Conservation (phyloP, 2,888 invertebrate species). For the Diaphora mendica region DNA sequence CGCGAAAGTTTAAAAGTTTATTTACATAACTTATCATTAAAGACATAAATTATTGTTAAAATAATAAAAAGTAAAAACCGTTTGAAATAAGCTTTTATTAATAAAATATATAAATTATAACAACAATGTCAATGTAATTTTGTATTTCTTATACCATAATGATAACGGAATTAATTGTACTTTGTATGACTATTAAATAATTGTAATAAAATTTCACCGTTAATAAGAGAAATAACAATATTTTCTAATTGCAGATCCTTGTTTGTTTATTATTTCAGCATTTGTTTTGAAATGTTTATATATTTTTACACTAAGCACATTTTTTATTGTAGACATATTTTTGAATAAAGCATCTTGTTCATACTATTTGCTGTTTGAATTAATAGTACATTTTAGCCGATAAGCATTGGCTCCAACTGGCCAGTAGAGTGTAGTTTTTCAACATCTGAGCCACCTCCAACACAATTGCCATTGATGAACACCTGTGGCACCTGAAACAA, state of each 20-base stretch:
- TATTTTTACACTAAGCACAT: constrained; percentile 7
- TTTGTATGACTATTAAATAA: constrained; percentile 4
- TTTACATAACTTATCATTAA: background rate
- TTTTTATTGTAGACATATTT: background rate
- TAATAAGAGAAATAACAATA: too few relatives aligned
- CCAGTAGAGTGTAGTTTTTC: constrained; percentile 90
- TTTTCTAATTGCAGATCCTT: too few relatives aligned
- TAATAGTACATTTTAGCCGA: constrained; percentile 61
- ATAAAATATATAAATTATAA: constrained; percentile 29
- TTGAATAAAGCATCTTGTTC: constrained; percentile 8
- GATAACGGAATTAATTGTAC: constrained; percentile 16
- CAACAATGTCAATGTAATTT: constrained; percentile 1
- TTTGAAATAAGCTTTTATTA: constrained; percentile 33
- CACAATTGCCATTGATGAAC: constrained; percentile 95
- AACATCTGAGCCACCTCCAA: constrained; percentile 97
- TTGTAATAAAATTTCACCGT: background rate
- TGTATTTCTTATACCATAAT: background rate
- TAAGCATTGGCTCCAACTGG: constrained; percentile 87
- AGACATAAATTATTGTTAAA: background rate
- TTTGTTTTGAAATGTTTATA: background rate
- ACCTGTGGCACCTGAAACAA: constrained; percentile 95
- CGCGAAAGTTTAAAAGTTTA: too few relatives aligned
- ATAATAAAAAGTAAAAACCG: constrained; percentile 13
- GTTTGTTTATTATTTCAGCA: background rate
- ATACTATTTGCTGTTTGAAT: background rate